Evolutionary conservation across 2,888 invertebrate genomes (phyloP), one percentile per base, ranked within the genome.

Genomic region (Drosophila putrida): DNA sequence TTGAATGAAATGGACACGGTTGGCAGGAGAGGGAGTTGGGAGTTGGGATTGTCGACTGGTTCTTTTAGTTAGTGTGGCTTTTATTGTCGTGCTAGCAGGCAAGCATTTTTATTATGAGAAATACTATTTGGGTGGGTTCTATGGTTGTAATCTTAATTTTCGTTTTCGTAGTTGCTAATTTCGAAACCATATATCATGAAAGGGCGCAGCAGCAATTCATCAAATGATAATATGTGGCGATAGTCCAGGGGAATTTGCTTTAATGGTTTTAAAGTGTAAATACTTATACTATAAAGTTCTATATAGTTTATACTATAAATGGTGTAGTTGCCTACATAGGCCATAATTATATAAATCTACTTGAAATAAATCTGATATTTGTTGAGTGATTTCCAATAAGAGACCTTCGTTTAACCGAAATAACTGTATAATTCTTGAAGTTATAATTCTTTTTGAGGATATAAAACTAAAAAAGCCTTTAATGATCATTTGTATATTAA

Each of bases 21-120:
- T 61, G 20, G 33, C 33, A 54, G 43, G 54, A 35, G 33, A 6
- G 31, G 20, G n/a, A n/a, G 27, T 9, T 35, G 31, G 20, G n/a
- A n/a, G 27, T 9, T 35, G 4, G 43, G 6, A 43, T 43, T 55
- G 33, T 6, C 13, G 25, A 13, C 31, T 44, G 20, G 20, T 4
- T 4, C 11, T 11, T 49, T 49, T 11, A 25, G 43, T 64, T 82
- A 68, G 86, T 76, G 83, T 82, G 80, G 87, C 74, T 80, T 82
- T 82, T 86, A 87, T 83, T 71, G 70, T 71, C 87, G 88, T 82
- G 82, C 63, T 80, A 59, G 78, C 63, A 58, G 71, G 60, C 68
- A 25, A 46, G 15, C 11, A 57, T 57, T 57, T 46, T 46, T 46
- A 57, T 46, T 36, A 57, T 15, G 36, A 28, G 55, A 36, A 57